Conservation (phyloP, 1,140 invertebrate genomes). For the Drosophila arizonae region DNA sequence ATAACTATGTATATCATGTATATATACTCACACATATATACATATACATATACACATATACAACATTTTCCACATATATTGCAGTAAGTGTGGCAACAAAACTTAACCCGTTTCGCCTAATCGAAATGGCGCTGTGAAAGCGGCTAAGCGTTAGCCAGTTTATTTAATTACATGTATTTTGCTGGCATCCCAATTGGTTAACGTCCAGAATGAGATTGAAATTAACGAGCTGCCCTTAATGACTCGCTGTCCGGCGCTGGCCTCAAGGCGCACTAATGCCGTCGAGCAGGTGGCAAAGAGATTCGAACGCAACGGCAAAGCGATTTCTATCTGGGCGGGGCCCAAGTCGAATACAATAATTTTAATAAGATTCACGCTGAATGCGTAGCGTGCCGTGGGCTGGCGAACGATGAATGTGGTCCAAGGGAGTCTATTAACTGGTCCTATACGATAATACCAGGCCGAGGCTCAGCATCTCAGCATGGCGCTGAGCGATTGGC, state of each 20-base stretch:
- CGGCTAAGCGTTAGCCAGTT: constrained; percentile 40
- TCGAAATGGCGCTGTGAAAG: constrained; percentile 29
- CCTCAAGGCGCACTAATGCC: constrained; percentile 52
- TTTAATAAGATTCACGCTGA: constrained; percentile 36
- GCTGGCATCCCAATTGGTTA: constrained; percentile 32
- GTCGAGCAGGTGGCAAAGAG: constrained; percentile 6
- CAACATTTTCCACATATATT: background rate
- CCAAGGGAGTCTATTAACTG: constrained; percentile 38
- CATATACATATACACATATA: background rate
- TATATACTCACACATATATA: background rate
- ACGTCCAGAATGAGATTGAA: constrained; percentile 53
- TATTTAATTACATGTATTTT: constrained; percentile 45
- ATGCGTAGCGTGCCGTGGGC: background rate
- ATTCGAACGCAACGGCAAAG: background rate
- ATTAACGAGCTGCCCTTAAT: constrained; percentile 71
- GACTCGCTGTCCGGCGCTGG: constrained; percentile 36
- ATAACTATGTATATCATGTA: no score
- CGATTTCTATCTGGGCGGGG: background rate
- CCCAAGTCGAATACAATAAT: constrained; percentile 46
- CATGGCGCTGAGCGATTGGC: constrained; percentile 67
- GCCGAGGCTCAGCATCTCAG: background rate
- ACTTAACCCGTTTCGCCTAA: constrained; percentile 35
- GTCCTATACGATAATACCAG: background rate
- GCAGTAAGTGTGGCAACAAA: background rate
- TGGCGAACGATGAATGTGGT: constrained; percentile 35